Base-by-base conservation (phyloP, 2,888 invertebrate genomes). In the Pollenia angustigena region DNA sequence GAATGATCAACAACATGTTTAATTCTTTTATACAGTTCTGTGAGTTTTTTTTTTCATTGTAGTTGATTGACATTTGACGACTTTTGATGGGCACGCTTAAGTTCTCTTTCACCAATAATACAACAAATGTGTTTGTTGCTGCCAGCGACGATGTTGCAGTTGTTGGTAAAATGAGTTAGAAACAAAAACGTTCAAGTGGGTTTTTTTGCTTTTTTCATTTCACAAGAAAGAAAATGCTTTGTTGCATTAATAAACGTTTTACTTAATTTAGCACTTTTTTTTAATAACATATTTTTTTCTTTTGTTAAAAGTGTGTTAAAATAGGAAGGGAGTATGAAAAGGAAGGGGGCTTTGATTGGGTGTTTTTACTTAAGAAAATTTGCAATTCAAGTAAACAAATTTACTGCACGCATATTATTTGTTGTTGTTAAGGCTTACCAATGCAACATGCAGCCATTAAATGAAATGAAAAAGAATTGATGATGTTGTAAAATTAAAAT, bases 41-140 rank as follows among this genome's bases (percentile, higher is more conserved):
- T 16, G 52, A 76, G 80, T 81, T 69, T 81, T 68, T n/a, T 62
- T 66, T 46, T 87, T 80, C 56, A 74, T 88, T 88, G 88, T 89
- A 90, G 89, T 89, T 90, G 90, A 90, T 90, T 90, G 90, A 90
- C 90, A 90, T 90, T 90, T 90, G 90, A 90, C 89, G 90, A 90
- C 89, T 89, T 89, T 89, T 89, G 89, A 90, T 90, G 90, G 88
- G 90, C 89, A 89, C 89, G 89, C 88, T 89, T 88, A 84, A 76
- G 81, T 83, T 85, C 68, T 85, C 54, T 82, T 82, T 48, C 81
- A 74, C 68, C 83, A 72, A 83, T 81, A 87, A 84, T 60, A 75
- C 74, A 81, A 72, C 4, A 69, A 79, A 52, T 46, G 40, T 23
- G 9, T 52, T 32, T 32, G 56, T 46, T 44, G 52, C 50, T 48